Conservation (phyloP, 2,113 vertebrate genomes). For the Microcebus tavaratra region DNA sequence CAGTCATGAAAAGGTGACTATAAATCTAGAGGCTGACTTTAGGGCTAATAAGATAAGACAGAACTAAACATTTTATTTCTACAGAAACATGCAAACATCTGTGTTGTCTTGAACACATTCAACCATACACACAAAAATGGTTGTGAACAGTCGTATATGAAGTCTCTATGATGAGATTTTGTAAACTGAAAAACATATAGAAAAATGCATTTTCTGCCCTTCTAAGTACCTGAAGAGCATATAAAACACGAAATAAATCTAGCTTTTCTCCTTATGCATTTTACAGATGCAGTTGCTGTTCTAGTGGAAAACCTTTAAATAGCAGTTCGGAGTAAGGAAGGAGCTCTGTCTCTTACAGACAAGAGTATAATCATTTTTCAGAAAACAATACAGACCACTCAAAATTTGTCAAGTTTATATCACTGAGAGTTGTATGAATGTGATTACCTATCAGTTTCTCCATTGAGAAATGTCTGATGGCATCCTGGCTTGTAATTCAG, state of each 20-base stretch:
- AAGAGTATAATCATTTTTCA: slow-evolving; percentile 33
- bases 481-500: neutral
- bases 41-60: neutral
- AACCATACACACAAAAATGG: neutral
- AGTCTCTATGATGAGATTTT: neutral
- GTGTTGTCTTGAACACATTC: neutral
- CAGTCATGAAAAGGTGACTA: neutral
- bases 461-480: neutral
- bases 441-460: slow-evolving; percentile 4
- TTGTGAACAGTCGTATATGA: neutral
- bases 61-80: neutral
- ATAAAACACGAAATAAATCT: neutral
- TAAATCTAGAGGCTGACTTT: neutral
- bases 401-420: slow-evolving; percentile 12
- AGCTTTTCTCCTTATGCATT: neutral
- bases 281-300: neutral
- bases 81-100: neutral
- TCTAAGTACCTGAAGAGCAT: neutral
- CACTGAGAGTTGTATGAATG: neutral
- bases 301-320: slow-evolving; percentile 27
- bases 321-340: neutral
- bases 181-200: neutral
- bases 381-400: neutral
- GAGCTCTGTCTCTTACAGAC: neutral
- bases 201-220: neutral